Percentiles rank a stretch among this genome's conserved stretches.
Conservation (phyloP, 1,140 invertebrate genomes). For the Drosophila seguyi region DNA sequence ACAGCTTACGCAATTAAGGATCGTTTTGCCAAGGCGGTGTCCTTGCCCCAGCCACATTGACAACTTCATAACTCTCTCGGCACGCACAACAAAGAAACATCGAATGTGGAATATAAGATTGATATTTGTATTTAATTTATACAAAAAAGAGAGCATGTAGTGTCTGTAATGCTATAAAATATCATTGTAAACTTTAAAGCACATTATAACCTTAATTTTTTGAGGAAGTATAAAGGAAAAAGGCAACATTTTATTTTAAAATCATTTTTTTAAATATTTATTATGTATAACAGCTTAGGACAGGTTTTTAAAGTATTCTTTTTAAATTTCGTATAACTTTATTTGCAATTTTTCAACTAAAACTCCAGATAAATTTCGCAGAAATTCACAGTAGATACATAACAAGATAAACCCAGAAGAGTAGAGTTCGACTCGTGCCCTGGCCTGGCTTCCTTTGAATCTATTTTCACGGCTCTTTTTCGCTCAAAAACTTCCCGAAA, state of each 20-base stretch:
- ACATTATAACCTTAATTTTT: background rate
- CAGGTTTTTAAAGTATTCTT: background rate
- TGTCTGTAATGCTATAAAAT: background rate
- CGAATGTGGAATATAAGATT: too few relatives aligned
- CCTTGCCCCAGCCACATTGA: slow-evolving; percentile 49
- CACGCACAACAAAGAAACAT: background rate
- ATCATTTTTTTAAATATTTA: background rate
- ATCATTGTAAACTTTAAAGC: background rate
- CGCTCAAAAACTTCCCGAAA: slow-evolving; percentile 27
- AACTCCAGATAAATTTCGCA: background rate
- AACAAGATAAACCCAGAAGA: background rate
- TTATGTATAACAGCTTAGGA: too few relatives aligned
- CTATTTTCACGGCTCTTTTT: slow-evolving; percentile 22
- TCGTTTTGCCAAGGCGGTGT: slow-evolving; percentile 58
- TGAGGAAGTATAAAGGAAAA: background rate
- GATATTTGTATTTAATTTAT: background rate
- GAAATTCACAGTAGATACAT: background rate
- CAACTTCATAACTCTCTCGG: slow-evolving; percentile 9
- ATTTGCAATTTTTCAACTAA: background rate
- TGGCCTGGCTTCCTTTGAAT: background rate
- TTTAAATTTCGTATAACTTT: background rate
- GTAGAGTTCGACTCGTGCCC: slow-evolving; percentile 13
- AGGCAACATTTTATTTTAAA: too few relatives aligned
- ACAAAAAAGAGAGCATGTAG: background rate
- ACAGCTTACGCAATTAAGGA: slow-evolving; percentile 68